Conservation (phyloP, 1,140 invertebrate genomes). For the Samia ricini region DNA sequence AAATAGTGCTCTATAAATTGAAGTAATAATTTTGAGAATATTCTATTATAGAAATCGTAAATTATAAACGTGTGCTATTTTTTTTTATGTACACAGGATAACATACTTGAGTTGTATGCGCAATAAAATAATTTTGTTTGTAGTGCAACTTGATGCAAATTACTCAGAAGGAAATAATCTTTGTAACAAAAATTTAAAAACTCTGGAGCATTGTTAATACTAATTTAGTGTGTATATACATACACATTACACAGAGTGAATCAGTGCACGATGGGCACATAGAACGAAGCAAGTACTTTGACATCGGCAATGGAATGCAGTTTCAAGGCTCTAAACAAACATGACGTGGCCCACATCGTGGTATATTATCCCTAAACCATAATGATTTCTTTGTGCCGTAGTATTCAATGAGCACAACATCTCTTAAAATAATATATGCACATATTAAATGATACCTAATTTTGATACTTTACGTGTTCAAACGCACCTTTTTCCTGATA, state of each 20-base stretch:
- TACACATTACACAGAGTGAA: slow-evolving; percentile 28
- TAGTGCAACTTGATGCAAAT: too few species aligned
- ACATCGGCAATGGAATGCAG: slow-evolving; percentile 65
- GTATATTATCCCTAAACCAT: slow-evolving; percentile 49
- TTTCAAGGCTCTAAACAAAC: slow-evolving; percentile 47
- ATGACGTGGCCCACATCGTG: slow-evolving; percentile 23
- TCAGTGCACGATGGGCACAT: slow-evolving; percentile 39
- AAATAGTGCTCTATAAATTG: too few species aligned
- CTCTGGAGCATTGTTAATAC: slow-evolving; percentile 13
- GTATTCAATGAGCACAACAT: not conserved
- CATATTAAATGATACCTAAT: too few species aligned
- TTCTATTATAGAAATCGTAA: too few species aligned
- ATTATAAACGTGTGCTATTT: too few species aligned
- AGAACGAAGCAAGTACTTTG: slow-evolving; percentile 58
- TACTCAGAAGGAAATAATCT: too few species aligned
- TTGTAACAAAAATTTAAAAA: not conserved
- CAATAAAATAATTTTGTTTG: too few species aligned
- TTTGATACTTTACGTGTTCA: too few species aligned
- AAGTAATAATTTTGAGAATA: too few species aligned
- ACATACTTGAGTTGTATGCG: too few species aligned
- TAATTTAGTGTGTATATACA: not conserved
- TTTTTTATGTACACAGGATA: too few species aligned
- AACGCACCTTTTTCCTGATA: too few species aligned
- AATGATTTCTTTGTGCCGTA: not conserved
- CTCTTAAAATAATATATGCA: not conserved